Conservation (phyloP, 2,113 vertebrate genomes). For the Entomyzon cyanotis region DNA sequence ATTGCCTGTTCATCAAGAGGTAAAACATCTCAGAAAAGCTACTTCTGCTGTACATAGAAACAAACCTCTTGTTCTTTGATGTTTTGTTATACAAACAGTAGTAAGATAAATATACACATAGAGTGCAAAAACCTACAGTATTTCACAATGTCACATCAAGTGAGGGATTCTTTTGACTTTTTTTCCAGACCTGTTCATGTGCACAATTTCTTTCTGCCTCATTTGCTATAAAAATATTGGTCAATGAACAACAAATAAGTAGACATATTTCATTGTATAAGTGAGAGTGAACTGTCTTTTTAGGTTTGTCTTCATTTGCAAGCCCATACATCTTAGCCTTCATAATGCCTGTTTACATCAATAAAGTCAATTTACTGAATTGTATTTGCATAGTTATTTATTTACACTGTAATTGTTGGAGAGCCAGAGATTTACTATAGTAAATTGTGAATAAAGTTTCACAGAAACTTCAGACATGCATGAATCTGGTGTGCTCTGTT, state of each 20-base stretch:
- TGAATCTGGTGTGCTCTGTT: neutral
- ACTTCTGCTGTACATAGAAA: neutral
- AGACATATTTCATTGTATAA: slow-evolving; percentile 5
- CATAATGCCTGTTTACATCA: neutral
- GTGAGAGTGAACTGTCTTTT: neutral
- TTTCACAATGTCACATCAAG: slow-evolving; percentile 16
- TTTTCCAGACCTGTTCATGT: neutral
- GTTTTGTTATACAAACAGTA: slow-evolving; percentile 7
- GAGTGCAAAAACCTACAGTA: neutral
- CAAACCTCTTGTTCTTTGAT: neutral
- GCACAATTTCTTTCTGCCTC: slow-evolving; percentile 25
- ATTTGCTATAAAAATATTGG: slow-evolving; percentile 52
- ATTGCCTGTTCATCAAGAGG: neutral
- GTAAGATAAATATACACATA: slow-evolving; percentile 3
- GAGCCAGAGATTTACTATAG: neutral
- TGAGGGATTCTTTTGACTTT: slow-evolving; percentile 1
- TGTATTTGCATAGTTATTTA: neutral
- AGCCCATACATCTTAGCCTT: neutral
- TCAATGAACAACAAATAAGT: slow-evolving; percentile 34
- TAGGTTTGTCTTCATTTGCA: neutral
- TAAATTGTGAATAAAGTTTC: neutral
- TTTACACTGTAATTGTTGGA: neutral
- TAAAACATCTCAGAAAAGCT: slow-evolving; percentile 8
- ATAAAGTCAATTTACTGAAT: neutral
- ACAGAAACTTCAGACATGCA: neutral